These are phyloP conservation scores for Rhadina sibilatrix DNA, from an alignment of 2,113 vertebrate genomes.

Conservation along the genomic window DNA sequence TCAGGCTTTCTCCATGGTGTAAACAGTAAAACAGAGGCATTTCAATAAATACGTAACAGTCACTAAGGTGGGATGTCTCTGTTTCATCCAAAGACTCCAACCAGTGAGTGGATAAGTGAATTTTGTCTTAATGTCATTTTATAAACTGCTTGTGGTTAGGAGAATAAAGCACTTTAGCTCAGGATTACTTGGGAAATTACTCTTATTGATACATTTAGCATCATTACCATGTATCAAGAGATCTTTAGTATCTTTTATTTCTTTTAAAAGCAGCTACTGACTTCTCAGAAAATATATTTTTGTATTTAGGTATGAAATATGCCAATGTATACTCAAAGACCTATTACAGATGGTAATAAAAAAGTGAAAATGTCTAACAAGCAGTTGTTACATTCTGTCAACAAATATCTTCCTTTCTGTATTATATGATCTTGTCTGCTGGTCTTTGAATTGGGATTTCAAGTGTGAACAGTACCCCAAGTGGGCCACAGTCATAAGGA, in stretches of 20 bases:
- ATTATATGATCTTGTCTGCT: neutral
- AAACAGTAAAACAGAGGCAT: neutral
- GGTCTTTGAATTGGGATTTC: neutral
- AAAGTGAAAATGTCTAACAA: neutral
- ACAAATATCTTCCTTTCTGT: neutral
- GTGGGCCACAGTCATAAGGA: neutral
- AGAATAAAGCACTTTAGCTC: slow-evolving; percentile 23
- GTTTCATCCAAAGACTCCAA: neutral
- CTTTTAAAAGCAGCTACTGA: neutral
- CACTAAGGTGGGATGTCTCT: neutral
- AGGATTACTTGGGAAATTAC: slow-evolving; percentile 34
- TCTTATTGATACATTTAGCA: slow-evolving; percentile 38
- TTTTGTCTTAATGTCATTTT: slow-evolving; percentile 10
- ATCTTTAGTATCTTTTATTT: neutral
- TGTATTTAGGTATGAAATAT: neutral
- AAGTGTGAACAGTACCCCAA: neutral
- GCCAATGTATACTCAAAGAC: neutral
- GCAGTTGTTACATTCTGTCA: neutral
- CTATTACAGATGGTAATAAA: neutral
- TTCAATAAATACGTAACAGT: neutral
- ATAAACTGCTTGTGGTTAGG: slow-evolving; percentile 14
- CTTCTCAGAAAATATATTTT: neutral
- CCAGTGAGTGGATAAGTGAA: neutral
- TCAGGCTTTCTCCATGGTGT: neutral
- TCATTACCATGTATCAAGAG: neutral